phyloP scores from a whole-genome alignment of 2,797 vertebrate genomes.

The Loriculus beryllinus region DNA sequence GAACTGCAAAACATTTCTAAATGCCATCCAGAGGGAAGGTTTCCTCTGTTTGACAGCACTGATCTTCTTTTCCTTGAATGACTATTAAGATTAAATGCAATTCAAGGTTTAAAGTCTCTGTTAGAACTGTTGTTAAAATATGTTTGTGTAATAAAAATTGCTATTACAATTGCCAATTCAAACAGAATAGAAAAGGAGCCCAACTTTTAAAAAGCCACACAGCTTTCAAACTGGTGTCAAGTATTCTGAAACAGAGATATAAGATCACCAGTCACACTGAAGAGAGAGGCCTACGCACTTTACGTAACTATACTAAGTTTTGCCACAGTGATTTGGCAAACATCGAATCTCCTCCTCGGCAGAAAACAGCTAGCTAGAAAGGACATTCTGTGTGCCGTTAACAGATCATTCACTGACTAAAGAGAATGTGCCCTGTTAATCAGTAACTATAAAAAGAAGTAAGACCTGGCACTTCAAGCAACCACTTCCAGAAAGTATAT shows the following conservation, averaged over 20 bases:
- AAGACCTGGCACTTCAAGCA: not conserved
- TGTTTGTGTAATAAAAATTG: not conserved
- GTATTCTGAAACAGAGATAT: not conserved
- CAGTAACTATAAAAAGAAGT: not conserved
- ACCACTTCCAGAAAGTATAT: not conserved
- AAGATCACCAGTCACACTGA: not conserved
- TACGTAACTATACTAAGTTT: not conserved
- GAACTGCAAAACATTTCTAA: not conserved
- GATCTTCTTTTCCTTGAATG: not conserved
- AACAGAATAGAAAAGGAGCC: not conserved
- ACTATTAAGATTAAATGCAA: not conserved
- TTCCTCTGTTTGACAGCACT: not conserved
- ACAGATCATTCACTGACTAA: not conserved
- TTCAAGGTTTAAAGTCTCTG: not conserved
- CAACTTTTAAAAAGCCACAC: not conserved
- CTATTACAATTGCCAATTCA: not conserved
- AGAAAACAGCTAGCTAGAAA: not conserved
- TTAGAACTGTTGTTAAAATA: not conserved
- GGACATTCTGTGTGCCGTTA: not conserved
- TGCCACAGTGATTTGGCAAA: not conserved
- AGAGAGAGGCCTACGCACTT: not conserved
- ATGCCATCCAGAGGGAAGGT: not conserved
- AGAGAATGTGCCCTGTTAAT: not conserved
- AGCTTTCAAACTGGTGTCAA: not conserved
- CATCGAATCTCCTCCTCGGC: not conserved